Evolutionary conservation across 2,888 invertebrate genomes (phyloP).

Genomic region (Willowsia nigromaculata): DNA sequence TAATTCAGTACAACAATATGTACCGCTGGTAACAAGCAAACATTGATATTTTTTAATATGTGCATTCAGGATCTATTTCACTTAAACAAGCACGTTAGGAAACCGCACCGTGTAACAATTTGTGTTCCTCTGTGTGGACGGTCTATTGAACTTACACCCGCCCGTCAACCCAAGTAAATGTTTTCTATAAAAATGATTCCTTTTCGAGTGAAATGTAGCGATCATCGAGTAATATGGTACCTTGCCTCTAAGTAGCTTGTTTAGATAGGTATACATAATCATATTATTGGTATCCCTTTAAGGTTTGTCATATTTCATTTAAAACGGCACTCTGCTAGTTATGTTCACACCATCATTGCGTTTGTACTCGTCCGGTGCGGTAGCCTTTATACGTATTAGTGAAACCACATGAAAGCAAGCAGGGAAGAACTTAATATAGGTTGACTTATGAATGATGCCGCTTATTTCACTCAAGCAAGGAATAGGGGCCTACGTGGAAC

Average conservation of each 20-base stretch:
- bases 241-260: not conserved
- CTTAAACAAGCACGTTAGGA: not conserved
- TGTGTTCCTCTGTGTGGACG: not conserved
- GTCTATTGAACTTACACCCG: conserved; percentile 7
- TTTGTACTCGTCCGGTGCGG: conserved; percentile 24
- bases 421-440: not conserved
- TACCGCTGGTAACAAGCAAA: conserved; percentile 17
- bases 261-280: not conserved
- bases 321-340: not conserved
- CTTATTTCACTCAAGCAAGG: conserved; percentile 12
- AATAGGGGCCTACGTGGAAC: not conserved
- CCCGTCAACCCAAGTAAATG: not conserved
- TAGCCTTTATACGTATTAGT: conserved; percentile 64
- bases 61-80: not conserved
- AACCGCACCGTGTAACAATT: not conserved
- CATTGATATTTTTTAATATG: not conserved
- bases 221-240: not conserved
- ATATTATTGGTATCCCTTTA: not conserved
- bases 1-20: conserved; percentile 36
- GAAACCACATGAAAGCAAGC: conserved; percentile 56
- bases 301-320: not conserved
- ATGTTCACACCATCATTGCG: conserved; percentile 37
- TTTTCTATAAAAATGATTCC: not conserved
- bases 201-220: conserved; percentile 27
- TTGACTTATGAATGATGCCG: conserved; percentile 52